Base-by-base conservation (phyloP, 2,113 vertebrate species). In the Microtus oregoni region DNA sequence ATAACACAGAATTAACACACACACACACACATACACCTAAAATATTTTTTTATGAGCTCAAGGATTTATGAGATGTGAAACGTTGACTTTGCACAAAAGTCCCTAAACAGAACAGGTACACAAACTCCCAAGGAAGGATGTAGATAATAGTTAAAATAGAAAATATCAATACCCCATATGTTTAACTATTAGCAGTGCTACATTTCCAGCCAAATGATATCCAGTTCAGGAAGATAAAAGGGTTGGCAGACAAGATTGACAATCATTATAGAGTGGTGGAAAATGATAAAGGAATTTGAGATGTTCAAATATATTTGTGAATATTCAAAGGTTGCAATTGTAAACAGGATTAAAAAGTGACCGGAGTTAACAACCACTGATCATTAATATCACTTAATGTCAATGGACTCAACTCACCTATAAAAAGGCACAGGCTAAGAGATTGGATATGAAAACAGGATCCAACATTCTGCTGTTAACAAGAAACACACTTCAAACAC, bases 131-230 rank as follows among this genome's bases (percentile, higher is more conserved):
- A 72, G n/a, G 1, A 19, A 20, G 35, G 1, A 3, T 41, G 9
- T 47, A 65, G 8, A 83, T 70, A 89, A 76, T 76, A 77, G 30
- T 72, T 30, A 0, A 11, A 89, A 24, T 6, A 75, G 4, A 87
- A 22, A 87, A 22, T 78, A 73, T 38, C 61, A 55, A n/a, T 38
- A 78, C 55, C 72, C 72, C 55, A 78, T 1, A 61, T 65, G 22
- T 11, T 88, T 0, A 77, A 86, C 55, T 9, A 26, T 32, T 91
- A 75, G 3, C 58, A 14, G 55, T 38, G 1, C 4, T 28, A 11
- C 30, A 89, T 94, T 86, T 91, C 32, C 32, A 92, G 63, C 82
- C 52, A 92, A 92, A 55, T 81, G 12, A 76, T 89, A 0, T n/a
- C 15, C 47, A 32, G 1, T 94, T 89, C 70, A 72, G 9, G 47